Evolutionary conservation across 2,113 vertebrate genomes (phyloP), one percentile per base, ranked within the genome.

Genomic region (Sinocyclocheilus maitianheensis): DNA sequence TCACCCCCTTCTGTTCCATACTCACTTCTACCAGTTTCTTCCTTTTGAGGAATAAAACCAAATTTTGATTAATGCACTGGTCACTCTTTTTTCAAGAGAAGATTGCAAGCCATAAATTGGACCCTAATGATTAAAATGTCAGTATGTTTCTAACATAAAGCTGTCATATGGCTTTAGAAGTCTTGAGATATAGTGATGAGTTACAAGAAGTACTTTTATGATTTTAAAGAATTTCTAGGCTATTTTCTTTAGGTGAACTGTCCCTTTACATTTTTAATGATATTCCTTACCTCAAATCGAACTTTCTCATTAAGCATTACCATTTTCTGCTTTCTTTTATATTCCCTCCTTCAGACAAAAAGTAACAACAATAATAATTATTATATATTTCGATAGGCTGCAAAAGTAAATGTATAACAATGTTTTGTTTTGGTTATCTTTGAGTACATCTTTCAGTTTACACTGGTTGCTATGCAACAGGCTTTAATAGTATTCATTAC

Each of bases 381-480:
- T 30, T 30, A 67, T 30, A 69, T 51, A 55, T 74, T 83, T 83
- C 37, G 12, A 24, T 40, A 72, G 48, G 30, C 81, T 74, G 81
- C 34, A 60, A 82, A 82, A 51, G 80, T 69, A 81, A 63, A 63
- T 43, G 76, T 77, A 55, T 77, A 63, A 60, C 55, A 43, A 63
- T 40, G 48, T 48, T 69, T 20, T 51, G 43, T 30, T 82, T 82
- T 69, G 40, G 63, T 67, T 34, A 30, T 51, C 46, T 69, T 34
- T 58, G 18, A 74, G 22, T 24, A 51, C 13, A 30, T 46, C 80
- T 51, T 34, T 71, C 81, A 55, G 46, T 37, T 67, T 83, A 53
- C 46, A 83, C 65, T 82, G 62, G 43, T 82, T 83, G 48, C 67
- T 83, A 83, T 71, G 51, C 81, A 74, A 74, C 82, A 71, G 53